Evolutionary conservation across 1,140 invertebrate species (phyloP), one percentile per base, ranked within the genome.

Genomic region (Heliconius nattereri): DNA sequence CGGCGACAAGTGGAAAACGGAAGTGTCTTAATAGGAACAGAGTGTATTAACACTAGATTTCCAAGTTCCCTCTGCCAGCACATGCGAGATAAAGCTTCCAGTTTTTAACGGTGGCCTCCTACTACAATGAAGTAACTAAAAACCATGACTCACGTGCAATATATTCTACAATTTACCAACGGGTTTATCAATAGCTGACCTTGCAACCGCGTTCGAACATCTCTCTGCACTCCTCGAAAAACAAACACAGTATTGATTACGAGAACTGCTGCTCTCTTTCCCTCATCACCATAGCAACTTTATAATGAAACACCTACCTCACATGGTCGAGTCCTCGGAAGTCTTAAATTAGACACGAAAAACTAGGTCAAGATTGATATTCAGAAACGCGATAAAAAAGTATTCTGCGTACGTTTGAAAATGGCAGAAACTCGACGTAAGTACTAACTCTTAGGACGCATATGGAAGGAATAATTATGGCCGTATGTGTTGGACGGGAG

Each of bases 311-410:
- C 73, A 86, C 85, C 74, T 87, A 88, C 89, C 90, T 91, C 88
- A 83, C 86, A 84, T 85, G 57, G 84, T 85, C 81, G 79, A 81
- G 83, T 87, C 86, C 85, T 82, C 85, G 84, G 84, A 79, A 79
- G 45, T 85, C 84, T 90, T 29, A 88, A 87, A 89, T 89, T 85
- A 85, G 86, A 77, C 78, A 80, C 37, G 49, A 66, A 11, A 76
- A 92, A 90, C 84, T 91, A 85, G 91, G 91, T 91, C 91, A 92
- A 89, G 83, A 91, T 81, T 88, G 73, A 78, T 81, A 84, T 78
- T 45, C 26, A 52, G 57, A 80, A 75, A 72, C 66, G 73, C 52
- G 78, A 77, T 73, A 86, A 87, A 29, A 87, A 84, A 82, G 79
- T 84, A 85, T 86, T 78, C 80, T 78, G 73, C 82, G 70, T 78